These are phyloP conservation scores for Formica exsecta DNA, from an alignment of 1,140 invertebrate species.

Conservation along the genomic window DNA sequence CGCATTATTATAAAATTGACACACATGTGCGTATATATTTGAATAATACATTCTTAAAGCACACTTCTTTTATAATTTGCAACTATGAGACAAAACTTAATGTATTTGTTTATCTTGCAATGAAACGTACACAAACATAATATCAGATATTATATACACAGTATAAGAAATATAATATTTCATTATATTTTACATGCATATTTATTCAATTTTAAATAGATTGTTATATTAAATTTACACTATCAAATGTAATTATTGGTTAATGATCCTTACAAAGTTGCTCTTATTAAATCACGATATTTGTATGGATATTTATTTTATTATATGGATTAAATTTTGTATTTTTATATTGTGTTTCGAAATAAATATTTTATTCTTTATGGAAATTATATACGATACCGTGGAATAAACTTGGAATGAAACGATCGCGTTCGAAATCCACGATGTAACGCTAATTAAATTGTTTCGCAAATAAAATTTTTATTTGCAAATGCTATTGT, in stretches of 20 bases:
- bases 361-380: conserved; percentile 14
- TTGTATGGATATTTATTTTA: conserved; percentile 28
- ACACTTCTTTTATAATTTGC: background rate
- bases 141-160: background rate
- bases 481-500: background rate
- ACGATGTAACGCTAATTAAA: background rate
- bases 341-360: background rate
- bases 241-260: conserved; percentile 13
- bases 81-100: background rate
- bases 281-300: conserved; percentile 16
- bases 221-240: conserved; percentile 35
- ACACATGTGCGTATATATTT: background rate
- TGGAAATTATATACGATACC: background rate
- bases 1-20: background rate
- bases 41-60: background rate
- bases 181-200: conserved; percentile 2
- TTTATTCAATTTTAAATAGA: conserved; percentile 13
- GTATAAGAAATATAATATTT: background rate
- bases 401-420: background rate
- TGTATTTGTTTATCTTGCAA: background rate
- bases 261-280: conserved; percentile 11
- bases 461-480: background rate
- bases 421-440: background rate
- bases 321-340: conserved; percentile 14
- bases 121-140: background rate